These are phyloP conservation scores for Indicator indicator DNA, from an alignment of 2,113 vertebrate genomes.

Conservation along the genomic window DNA sequence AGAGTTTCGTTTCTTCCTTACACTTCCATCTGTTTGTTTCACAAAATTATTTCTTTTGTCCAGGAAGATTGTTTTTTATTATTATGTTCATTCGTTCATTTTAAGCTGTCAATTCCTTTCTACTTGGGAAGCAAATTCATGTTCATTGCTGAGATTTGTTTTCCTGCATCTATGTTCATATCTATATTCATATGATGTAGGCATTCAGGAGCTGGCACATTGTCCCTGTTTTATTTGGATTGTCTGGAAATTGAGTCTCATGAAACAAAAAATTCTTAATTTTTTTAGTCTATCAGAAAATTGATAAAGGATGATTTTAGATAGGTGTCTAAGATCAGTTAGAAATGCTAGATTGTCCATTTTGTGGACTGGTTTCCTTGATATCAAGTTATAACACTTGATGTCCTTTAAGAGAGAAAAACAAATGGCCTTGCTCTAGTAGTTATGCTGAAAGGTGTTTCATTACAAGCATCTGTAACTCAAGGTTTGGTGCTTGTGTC, in stretches of 20 bases:
- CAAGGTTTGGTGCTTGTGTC: not conserved
- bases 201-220: not conserved
- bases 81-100: conserved; percentile 41
- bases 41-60: conserved; percentile 19
- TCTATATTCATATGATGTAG: not conserved
- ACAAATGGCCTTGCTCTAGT: not conserved
- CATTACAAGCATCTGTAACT: not conserved
- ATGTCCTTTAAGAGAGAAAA: not conserved
- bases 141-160: conserved; percentile 23
- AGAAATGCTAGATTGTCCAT: not conserved
- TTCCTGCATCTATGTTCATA: not conserved
- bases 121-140: conserved; percentile 16
- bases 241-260: not conserved
- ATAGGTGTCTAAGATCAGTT: not conserved
- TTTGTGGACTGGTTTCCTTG: not conserved
- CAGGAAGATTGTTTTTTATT: not conserved
- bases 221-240: not conserved
- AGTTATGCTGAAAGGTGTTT: not conserved
- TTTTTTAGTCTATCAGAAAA: not conserved
- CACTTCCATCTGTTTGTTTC: conserved; percentile 19
- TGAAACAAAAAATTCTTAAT: rapidly evolving
- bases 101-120: not conserved
- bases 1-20: not conserved
- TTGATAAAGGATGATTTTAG: not conserved
- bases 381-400: not conserved